A percentile compares a stretch with the other conserved stretches of the same genome.
Evolutionary conservation across 2,888 invertebrate genomes (phyloP).

Genomic region (Exocentrus adspersus): DNA sequence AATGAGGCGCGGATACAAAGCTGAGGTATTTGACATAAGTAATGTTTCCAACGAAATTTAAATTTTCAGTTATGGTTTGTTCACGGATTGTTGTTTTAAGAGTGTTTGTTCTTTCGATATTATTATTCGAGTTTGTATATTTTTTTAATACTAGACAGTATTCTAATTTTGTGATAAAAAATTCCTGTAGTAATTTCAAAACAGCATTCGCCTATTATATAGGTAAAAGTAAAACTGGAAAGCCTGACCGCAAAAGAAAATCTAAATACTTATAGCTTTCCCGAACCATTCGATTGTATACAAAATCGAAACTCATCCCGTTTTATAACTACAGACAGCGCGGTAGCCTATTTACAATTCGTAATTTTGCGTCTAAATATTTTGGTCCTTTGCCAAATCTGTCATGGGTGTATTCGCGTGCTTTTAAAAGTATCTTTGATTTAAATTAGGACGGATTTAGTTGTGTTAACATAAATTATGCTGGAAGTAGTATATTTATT

Average conservation of each 20-base stretch:
- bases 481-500: too few relatives aligned
- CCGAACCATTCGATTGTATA: neutral
- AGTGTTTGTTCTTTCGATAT: too few relatives aligned
- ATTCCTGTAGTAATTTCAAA: too few relatives aligned
- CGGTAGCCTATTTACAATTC: neutral
- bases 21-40: neutral
- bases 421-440: too few relatives aligned
- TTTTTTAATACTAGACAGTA: too few relatives aligned
- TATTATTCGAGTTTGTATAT: too few relatives aligned
- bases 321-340: constrained; percentile 1
- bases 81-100: neutral
- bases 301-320: neutral
- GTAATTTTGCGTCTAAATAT: neutral
- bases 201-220: too few relatives aligned
- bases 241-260: neutral
- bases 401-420: neutral
- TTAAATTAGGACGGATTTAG: too few relatives aligned
- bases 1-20: neutral
- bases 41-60: neutral
- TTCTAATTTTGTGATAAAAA: too few relatives aligned
- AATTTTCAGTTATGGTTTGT: neutral
- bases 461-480: too few relatives aligned
- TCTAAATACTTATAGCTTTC: neutral
- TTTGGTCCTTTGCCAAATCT: neutral
- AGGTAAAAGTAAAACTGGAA: too few relatives aligned